Conservation (phyloP, 2,797 vertebrate species). For the Taeniopygia guttata region DNA sequence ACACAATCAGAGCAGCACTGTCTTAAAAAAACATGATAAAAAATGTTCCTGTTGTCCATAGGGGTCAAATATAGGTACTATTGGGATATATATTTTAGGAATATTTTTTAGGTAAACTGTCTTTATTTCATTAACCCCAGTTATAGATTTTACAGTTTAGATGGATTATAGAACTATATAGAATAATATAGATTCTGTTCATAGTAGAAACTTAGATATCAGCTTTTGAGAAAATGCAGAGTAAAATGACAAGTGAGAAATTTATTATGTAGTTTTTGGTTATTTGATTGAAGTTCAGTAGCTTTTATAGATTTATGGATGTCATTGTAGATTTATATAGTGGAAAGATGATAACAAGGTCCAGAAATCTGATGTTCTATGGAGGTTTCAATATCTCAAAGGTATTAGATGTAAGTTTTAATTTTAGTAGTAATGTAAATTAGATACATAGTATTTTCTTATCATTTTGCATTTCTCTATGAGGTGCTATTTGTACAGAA, state of each 20-base stretch:
- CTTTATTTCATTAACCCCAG: neutral
- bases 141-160: neutral
- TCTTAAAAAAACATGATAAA: neutral
- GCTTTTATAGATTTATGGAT: neutral
- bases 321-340: neutral
- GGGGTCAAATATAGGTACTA: neutral
- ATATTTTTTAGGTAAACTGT: neutral
- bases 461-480: neutral
- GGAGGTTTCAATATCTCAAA: neutral
- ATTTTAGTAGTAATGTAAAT: neutral
- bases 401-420: neutral
- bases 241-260: neutral
- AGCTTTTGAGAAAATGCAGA: neutral
- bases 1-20: neutral
- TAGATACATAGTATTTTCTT: neutral
- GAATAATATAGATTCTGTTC: too few species aligned
- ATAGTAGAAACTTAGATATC: neutral
- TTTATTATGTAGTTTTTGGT: neutral
- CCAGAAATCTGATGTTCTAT: neutral
- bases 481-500: neutral
- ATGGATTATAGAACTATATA: too few species aligned
- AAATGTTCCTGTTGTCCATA: neutral
- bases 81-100: neutral
- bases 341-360: neutral
- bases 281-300: conserved; percentile 2